Conservation (phyloP, 2,113 vertebrate genomes). For the Ardeotis arabs region DNA sequence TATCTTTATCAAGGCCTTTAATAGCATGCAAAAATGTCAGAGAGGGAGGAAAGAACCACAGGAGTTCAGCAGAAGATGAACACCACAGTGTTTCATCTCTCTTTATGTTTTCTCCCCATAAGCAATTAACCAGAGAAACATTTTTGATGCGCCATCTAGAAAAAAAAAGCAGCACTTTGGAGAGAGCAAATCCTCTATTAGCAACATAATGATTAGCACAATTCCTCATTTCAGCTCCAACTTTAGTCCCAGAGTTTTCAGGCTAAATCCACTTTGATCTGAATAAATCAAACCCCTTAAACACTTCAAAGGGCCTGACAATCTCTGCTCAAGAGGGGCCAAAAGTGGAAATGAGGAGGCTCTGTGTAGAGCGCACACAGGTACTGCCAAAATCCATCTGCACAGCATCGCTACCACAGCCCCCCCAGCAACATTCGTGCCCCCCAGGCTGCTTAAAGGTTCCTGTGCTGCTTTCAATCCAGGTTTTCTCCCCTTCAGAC, state of each 20-base stretch:
- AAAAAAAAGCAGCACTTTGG: background rate
- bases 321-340: background rate
- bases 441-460: background rate
- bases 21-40: background rate
- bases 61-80: background rate
- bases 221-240: background rate
- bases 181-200: conserved; percentile 9
- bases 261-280: conserved; percentile 28
- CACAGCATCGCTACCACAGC: background rate
- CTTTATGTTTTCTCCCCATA: background rate
- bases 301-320: conserved; percentile 32
- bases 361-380: background rate
- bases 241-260: background rate
- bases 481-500: background rate
- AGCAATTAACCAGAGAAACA: conserved; percentile 20
- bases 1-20: background rate
- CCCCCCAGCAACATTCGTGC: background rate
- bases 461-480: background rate
- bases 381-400: background rate
- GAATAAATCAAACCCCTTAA: conserved; percentile 19
- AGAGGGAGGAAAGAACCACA: background rate
- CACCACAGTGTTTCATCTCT: background rate
- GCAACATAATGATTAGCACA: background rate
- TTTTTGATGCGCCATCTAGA: background rate
- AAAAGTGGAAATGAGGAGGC: background rate